These are phyloP conservation scores for Incurvaria masculella DNA, from an alignment of 2,888 invertebrate species.

Conservation along the genomic window DNA sequence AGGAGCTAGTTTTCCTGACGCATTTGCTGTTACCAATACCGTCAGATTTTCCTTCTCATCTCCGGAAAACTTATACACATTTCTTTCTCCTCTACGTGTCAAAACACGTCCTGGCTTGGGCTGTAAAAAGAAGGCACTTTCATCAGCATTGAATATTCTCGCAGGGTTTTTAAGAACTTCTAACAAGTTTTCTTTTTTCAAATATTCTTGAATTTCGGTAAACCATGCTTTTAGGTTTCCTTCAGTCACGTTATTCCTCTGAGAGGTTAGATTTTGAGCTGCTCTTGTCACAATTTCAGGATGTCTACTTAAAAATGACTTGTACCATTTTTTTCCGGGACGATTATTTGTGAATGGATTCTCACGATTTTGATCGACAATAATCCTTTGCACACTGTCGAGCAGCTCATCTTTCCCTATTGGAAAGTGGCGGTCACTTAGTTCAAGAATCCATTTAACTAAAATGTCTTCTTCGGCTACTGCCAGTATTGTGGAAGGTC, in stretches of 20 bases:
- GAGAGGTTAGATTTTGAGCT: slow-evolving; percentile 22
- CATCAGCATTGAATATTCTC: slow-evolving; percentile 27
- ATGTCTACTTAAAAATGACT: slow-evolving; percentile 23
- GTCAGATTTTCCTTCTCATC: slow-evolving; percentile 21
- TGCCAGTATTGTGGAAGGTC: background rate
- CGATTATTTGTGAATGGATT: slow-evolving; percentile 20
- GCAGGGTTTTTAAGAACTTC: slow-evolving; percentile 19
- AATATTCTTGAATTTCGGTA: slow-evolving; percentile 19
- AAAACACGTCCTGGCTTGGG: slow-evolving; percentile 26
- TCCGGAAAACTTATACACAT: slow-evolving; percentile 17
- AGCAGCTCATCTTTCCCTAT: slow-evolving; percentile 22
- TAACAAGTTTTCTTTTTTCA: slow-evolving; percentile 16
- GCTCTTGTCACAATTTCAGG: slow-evolving; percentile 19
- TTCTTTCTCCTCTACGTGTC: slow-evolving; percentile 22
- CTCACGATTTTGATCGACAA: slow-evolving; percentile 1
- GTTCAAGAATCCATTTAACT: slow-evolving; percentile 19
- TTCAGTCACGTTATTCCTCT: slow-evolving; percentile 22
- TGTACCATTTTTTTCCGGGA: slow-evolving; percentile 26
- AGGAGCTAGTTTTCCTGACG: slow-evolving; percentile 17
- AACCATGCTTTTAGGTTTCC: slow-evolving; percentile 22
- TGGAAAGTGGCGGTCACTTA: slow-evolving; percentile 22
- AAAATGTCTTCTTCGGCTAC: slow-evolving; percentile 10
- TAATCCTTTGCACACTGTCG: slow-evolving; percentile 19
- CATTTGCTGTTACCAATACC: slow-evolving; percentile 17
- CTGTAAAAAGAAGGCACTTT: slow-evolving; percentile 26